Conservation (phyloP, 2,888 invertebrate genomes). For the Perithous albicinctus region DNA sequence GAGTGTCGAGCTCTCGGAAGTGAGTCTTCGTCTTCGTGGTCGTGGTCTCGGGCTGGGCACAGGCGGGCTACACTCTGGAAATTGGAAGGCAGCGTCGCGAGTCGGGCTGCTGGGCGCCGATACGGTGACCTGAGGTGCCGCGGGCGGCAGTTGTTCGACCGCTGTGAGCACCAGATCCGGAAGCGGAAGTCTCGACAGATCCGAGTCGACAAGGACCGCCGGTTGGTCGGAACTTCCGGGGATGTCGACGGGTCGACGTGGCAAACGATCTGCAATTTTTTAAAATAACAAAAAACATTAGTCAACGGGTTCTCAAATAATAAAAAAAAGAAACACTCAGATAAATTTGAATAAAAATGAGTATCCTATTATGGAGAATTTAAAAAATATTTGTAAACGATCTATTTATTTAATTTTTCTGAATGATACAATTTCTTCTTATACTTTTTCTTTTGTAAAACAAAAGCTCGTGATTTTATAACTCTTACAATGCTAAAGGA, state of each 20-base stretch:
- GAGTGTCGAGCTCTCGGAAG: constrained; percentile 80
- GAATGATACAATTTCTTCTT: neutral
- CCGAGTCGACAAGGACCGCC: constrained; percentile 80
- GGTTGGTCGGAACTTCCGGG: constrained; percentile 78
- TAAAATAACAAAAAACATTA: constrained; percentile 21
- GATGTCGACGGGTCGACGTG: constrained; percentile 77
- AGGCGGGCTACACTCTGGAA: constrained; percentile 82
- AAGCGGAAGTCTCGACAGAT: constrained; percentile 80
- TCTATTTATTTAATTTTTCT: neutral
- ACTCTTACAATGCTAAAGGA: neutral
- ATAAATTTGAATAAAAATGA: too few species aligned
- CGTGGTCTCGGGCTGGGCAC: constrained; percentile 82
- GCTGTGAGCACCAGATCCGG: constrained; percentile 83
- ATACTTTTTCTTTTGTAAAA: neutral
- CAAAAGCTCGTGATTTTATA: neutral
- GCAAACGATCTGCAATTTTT: constrained; percentile 79
- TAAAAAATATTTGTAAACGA: too few species aligned
- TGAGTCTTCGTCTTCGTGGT: constrained; percentile 82
- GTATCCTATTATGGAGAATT: too few species aligned
- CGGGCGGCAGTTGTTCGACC: constrained; percentile 81
- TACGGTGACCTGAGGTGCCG: constrained; percentile 82
- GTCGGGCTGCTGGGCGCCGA: constrained; percentile 84
- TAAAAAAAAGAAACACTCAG: neutral
- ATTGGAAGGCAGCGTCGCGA: constrained; percentile 83
- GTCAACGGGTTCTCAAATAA: neutral